phyloP scores from a whole-genome alignment of 1,140 invertebrate species.

The Globodera rostochiensis region DNA sequence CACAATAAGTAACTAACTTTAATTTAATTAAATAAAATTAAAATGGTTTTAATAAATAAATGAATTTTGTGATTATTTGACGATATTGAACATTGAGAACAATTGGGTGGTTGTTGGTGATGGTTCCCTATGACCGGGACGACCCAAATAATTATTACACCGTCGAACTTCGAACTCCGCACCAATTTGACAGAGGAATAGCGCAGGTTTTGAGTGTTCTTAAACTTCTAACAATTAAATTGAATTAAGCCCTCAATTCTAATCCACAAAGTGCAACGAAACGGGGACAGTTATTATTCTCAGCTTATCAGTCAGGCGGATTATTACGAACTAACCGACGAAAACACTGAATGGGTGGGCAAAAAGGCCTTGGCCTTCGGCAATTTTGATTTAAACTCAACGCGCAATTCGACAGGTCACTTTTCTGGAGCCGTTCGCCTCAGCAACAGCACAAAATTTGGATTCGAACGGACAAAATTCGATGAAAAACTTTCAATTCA shows the following conservation, averaged over 20 bases:
- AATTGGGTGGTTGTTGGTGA: constrained; percentile 57
- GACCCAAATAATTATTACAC: constrained; percentile 60
- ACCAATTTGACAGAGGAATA: constrained; percentile 55
- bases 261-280: constrained; percentile 57
- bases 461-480: constrained; percentile 10
- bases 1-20: constrained; percentile 39
- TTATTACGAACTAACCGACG: constrained; percentile 59
- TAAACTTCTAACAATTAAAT: not conserved
- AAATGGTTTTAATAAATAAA: no score
- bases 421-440: constrained; percentile 17
- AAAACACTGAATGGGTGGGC: constrained; percentile 53
- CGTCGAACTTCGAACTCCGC: constrained; percentile 55
- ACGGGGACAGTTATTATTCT: constrained; percentile 58
- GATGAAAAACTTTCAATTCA: constrained; percentile 47
- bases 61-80: not conserved
- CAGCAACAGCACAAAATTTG: not conserved
- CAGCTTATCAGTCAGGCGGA: constrained; percentile 56
- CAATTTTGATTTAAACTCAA: constrained; percentile 52
- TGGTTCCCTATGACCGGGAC: constrained; percentile 59
- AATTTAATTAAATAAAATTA: not conserved
- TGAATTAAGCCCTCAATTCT: constrained; percentile 50
- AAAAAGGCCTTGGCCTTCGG: not conserved
- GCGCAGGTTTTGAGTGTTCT: constrained; percentile 23
- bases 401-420: constrained; percentile 32
- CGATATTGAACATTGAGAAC: constrained; percentile 32